A percentile compares a stretch with the other conserved stretches of the same genome.
phyloP scores from a whole-genome alignment of 2,113 vertebrate species.

The Corythornis madagascariensis region DNA sequence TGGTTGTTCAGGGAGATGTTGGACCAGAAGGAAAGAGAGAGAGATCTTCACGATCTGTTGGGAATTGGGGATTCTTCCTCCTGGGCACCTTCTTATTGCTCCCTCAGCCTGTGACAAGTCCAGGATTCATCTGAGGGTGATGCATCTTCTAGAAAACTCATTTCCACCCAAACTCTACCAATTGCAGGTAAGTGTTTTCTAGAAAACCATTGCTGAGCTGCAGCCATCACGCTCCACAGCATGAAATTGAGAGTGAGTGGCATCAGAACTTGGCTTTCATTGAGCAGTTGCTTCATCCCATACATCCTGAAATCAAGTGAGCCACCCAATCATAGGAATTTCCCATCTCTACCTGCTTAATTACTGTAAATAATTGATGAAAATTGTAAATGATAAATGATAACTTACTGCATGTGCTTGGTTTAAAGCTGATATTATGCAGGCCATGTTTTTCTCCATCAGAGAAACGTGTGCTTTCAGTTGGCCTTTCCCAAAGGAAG shows the following conservation, averaged over 20 bases:
- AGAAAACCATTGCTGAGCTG: neutral
- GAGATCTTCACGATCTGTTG: neutral
- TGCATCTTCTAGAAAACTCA: neutral
- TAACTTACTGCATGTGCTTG: neutral
- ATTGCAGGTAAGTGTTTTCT: neutral
- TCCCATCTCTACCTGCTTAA: neutral
- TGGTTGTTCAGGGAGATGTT: neutral
- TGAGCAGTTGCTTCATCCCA: neutral
- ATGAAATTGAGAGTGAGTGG: rapidly evolving
- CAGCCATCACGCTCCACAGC: neutral
- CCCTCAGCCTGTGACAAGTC: neutral
- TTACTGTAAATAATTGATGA: neutral
- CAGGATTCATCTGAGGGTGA: neutral
- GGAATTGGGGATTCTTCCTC: neutral
- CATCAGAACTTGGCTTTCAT: neutral
- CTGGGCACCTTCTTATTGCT: neutral
- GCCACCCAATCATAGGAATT: neutral
- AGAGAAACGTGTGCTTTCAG: rapidly evolving
- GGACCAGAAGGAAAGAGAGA: neutral
- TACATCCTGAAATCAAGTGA: neutral
- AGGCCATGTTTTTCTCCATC: neutral
- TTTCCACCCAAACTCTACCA: neutral
- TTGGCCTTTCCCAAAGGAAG: rapidly evolving
- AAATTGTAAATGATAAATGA: neutral
- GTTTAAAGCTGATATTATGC: neutral